Percentiles rank a stretch among this genome's conserved stretches.
Evolutionary conservation across 2,888 invertebrate species (phyloP).

Genomic region (Agrotis exclamationis): DNA sequence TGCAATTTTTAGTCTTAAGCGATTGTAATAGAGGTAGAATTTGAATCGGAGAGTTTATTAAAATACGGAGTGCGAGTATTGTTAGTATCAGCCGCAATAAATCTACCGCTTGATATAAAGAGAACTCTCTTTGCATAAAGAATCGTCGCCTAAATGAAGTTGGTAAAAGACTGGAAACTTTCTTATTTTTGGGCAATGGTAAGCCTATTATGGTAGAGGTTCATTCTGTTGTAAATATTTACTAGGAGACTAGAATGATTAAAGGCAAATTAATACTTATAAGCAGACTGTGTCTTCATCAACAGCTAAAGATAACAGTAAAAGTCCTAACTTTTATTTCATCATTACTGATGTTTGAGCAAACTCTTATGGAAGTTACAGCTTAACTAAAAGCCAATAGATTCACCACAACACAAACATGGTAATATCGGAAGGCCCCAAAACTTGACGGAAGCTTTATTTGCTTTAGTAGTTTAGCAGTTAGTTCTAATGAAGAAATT

Average conservation of each 20-base stretch:
- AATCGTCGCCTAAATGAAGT: conserved; percentile 35
- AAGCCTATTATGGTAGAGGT: background rate
- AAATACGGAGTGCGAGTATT: conserved; percentile 42
- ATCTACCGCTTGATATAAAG: conserved; percentile 60
- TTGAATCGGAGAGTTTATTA: conserved; percentile 29
- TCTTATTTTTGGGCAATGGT: background rate
- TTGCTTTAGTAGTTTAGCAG: no score
- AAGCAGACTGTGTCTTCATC: no score
- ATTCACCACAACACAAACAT: no score
- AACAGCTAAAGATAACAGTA: no score
- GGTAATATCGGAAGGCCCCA: no score
- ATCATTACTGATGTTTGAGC: no score
- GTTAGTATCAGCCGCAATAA: conserved; percentile 60
- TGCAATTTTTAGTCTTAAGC: conserved; percentile 52
- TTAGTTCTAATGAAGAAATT: no score
- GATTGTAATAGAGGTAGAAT: conserved; percentile 29
- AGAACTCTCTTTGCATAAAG: conserved; percentile 63
- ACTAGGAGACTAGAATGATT: background rate
- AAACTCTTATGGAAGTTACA: no score
- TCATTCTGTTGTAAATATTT: conserved; percentile 12
- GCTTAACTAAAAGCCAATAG: no score
- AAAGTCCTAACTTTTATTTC: no score
- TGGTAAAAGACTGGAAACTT: conserved; percentile 11
- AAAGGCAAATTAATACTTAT: background rate
- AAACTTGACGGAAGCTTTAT: no score